phyloP scores from a whole-genome alignment of 2,113 vertebrate species.

The Erythrolamprus reginae region DNA sequence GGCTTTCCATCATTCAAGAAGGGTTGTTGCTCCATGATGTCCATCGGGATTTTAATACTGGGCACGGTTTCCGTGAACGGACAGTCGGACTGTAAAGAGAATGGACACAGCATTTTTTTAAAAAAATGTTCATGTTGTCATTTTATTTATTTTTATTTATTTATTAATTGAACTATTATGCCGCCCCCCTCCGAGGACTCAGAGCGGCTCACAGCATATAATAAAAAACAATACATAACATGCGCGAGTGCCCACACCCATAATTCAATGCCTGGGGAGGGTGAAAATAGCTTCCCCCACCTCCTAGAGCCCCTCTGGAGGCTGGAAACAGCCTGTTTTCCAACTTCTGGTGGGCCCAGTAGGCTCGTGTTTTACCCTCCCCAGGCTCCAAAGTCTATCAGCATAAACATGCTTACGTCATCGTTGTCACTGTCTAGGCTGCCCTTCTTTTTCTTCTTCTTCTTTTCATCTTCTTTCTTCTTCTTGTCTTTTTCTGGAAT shows the following conservation, averaged over 20 bases:
- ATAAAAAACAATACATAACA: too few species aligned
- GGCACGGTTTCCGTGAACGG: constrained; percentile 94
- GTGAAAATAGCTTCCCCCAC: too few species aligned
- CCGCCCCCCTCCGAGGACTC: too few species aligned
- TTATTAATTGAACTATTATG: too few species aligned
- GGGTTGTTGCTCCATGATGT: constrained; percentile 97
- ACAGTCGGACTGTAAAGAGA: constrained; percentile 94
- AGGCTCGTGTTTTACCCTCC: too few species aligned
- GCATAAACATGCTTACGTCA: constrained; percentile 83
- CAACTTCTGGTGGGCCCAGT: too few species aligned
- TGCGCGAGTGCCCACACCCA: too few species aligned
- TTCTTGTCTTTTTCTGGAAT: constrained; percentile 99
- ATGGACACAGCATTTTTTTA: constrained; percentile 53
- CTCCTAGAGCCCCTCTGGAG: too few species aligned
- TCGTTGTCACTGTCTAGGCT: constrained; percentile 92
- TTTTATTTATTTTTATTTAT: background rate
- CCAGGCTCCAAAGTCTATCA: too few species aligned
- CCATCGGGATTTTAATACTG: constrained; percentile 99
- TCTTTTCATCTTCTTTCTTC: constrained; percentile 97
- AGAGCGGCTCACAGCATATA: too few species aligned
- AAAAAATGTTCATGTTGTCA: background rate
- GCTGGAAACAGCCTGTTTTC: too few species aligned
- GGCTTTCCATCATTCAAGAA: constrained; percentile 95
- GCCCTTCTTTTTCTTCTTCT: constrained; percentile 89
- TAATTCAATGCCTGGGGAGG: too few species aligned